phyloP scores from a whole-genome alignment of 2,113 vertebrate species.

The Motacilla tschutschensis region DNA sequence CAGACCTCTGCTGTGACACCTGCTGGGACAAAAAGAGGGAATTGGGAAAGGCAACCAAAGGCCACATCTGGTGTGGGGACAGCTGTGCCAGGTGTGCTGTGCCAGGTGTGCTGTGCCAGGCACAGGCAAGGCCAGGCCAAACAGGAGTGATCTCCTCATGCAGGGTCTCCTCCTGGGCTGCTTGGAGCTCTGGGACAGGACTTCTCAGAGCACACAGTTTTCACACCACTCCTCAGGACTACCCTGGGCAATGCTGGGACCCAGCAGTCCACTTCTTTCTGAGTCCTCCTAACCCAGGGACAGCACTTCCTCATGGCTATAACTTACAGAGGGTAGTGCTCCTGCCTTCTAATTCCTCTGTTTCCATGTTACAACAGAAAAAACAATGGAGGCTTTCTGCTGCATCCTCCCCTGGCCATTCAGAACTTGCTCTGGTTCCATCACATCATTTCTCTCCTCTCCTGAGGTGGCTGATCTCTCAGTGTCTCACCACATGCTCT shows the following conservation, averaged over 20 bases:
- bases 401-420: not conserved
- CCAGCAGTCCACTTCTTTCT: not conserved
- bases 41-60: not conserved
- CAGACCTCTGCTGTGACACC: not conserved
- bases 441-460: not conserved
- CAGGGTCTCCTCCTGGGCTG: not conserved
- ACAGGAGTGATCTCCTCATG: fast-evolving
- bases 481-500: fast-evolving
- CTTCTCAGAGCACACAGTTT: not conserved
- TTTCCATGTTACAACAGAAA: not conserved
- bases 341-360: not conserved
- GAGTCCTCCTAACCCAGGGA: not conserved
- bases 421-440: not conserved
- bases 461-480: not conserved
- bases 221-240: not conserved
- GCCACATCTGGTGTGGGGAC: not conserved
- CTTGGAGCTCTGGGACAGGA: not conserved
- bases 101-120: not conserved
- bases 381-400: not conserved
- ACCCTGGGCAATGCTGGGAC: not conserved
- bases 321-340: not conserved
- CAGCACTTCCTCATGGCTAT: not conserved
- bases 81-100: not conserved
- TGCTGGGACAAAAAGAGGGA: not conserved
- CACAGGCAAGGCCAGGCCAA: not conserved